These are phyloP conservation scores for Bothrops jararaca DNA, from an alignment of 2,113 vertebrate genomes.

Conservation along the genomic window DNA sequence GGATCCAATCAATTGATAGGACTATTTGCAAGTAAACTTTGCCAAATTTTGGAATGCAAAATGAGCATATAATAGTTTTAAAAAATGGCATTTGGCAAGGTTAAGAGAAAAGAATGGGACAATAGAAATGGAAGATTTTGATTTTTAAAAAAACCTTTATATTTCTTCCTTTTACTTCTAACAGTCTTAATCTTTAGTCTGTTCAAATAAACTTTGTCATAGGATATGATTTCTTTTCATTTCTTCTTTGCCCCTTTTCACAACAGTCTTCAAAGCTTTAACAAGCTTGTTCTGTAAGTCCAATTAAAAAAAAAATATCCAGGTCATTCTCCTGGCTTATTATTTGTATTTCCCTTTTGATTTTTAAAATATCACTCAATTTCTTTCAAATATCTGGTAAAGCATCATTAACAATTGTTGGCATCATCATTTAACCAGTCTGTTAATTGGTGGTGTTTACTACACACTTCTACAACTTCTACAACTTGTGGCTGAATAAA, in stretches of 20 bases:
- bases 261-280: not conserved
- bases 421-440: not conserved
- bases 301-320: not conserved
- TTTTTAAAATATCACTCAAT: not conserved
- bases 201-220: not conserved
- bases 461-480: not conserved
- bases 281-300: not conserved
- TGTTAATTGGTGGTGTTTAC: not conserved
- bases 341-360: not conserved
- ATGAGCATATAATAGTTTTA: not conserved
- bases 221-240: not conserved
- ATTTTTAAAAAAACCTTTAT: not conserved
- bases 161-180: not conserved
- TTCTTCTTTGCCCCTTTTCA: not conserved
- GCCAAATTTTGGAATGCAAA: not conserved
- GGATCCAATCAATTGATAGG: not conserved
- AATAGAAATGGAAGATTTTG: not conserved
- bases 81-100: not conserved
- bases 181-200: not conserved
- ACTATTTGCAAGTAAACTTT: not conserved
- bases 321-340: not conserved
- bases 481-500: not conserved
- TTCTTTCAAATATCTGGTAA: not conserved
- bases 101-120: not conserved
- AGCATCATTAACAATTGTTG: not conserved